phyloP scores from a whole-genome alignment of 2,113 vertebrate genomes.

The Passer domesticus region DNA sequence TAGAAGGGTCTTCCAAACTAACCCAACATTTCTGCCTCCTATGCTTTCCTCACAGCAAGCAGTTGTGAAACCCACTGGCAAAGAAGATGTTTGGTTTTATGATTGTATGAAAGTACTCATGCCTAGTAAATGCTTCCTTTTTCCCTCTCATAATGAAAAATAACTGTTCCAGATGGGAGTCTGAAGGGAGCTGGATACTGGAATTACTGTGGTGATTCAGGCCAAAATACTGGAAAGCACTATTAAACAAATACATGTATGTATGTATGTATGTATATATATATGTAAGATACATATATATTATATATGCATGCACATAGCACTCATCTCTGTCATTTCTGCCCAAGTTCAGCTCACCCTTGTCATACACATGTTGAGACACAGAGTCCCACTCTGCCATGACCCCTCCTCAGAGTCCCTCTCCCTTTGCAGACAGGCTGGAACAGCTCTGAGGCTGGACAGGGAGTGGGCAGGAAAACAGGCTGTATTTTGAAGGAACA shows the following conservation, averaged over 20 bases:
- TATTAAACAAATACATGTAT: background rate
- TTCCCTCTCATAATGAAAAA: background rate
- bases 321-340: background rate
- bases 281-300: background rate
- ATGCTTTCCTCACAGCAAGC: rapidly evolving
- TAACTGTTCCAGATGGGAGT: background rate
- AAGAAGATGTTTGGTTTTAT: background rate
- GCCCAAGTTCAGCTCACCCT: background rate
- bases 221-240: background rate
- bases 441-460: background rate
- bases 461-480: background rate
- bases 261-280: background rate
- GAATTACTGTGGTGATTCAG: background rate
- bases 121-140: background rate
- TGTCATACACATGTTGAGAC: background rate
- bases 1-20: background rate
- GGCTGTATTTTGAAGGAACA: background rate
- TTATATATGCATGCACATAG: background rate
- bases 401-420: background rate
- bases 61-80: background rate
- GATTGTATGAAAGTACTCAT: background rate
- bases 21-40: background rate
- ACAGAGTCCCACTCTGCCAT: background rate
- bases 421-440: background rate
- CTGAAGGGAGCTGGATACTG: background rate